These are phyloP conservation scores for Chrysocyon brachyurus DNA, from an alignment of 2,797 vertebrate genomes.

Conservation along the genomic window DNA sequence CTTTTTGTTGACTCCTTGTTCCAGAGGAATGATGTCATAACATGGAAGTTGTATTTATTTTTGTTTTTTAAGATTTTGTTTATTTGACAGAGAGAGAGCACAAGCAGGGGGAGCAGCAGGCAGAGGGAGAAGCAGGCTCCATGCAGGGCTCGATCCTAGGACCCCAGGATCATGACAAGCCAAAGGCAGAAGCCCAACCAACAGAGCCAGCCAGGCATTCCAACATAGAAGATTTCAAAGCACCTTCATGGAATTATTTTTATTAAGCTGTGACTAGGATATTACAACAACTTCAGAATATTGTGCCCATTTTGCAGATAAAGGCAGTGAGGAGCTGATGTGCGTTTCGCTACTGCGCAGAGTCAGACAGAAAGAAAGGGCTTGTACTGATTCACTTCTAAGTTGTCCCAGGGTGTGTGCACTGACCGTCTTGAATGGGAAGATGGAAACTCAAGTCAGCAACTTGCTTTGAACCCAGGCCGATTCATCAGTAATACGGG, in stretches of 20 bases:
- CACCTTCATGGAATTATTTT: not conserved
- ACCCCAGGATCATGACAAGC: no score
- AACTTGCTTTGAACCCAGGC: not conserved
- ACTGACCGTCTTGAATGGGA: not conserved
- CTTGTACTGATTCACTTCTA: fast-evolving
- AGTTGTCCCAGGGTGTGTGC: not conserved
- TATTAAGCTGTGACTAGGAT: not conserved
- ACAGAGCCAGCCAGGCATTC: no score
- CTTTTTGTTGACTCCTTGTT: not conserved
- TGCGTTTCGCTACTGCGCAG: not conserved
- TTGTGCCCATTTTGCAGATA: not conserved
- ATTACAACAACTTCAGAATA: not conserved
- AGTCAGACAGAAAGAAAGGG: not conserved
- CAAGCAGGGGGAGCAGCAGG: no score
- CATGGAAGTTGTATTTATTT: not conserved
- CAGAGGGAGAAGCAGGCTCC: no score
- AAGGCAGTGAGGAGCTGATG: not conserved
- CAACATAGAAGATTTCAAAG: not conserved
- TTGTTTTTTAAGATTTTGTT: no score
- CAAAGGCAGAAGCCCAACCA: no score
- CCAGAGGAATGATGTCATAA: not conserved
- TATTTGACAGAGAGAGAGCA: no score
- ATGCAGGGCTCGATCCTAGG: no score
- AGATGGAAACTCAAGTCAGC: not conserved
- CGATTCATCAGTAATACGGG: not conserved